These are phyloP conservation scores for Dolichomitus sp. DNA, from an alignment of 2,888 invertebrate genomes.

Conservation along the genomic window DNA sequence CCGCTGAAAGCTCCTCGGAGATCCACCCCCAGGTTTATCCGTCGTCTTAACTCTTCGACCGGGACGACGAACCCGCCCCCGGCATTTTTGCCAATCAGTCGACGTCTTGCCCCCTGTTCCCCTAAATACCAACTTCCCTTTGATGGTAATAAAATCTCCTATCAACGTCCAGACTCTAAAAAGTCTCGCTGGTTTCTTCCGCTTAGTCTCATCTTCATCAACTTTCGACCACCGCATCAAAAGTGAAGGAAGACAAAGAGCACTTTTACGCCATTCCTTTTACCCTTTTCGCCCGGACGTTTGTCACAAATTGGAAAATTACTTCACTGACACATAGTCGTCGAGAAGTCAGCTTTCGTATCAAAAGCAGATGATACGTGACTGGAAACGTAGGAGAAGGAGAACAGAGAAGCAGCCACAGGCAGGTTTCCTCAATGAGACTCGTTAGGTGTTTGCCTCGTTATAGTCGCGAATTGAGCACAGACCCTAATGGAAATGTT, in stretches of 20 bases:
- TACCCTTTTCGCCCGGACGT: not conserved
- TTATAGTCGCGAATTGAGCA: slow-evolving; percentile 10
- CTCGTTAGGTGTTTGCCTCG: slow-evolving; percentile 45
- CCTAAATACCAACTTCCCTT: slow-evolving; percentile 67
- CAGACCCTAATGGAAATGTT: not conserved
- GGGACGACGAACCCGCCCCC: slow-evolving; percentile 35
- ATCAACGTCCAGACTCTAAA: slow-evolving; percentile 44
- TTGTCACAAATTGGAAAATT: slow-evolving; percentile 21
- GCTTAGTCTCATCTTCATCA: not conserved
- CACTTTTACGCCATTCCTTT: slow-evolving; percentile 7
- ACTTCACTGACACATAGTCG: not conserved
- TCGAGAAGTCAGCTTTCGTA: not conserved
- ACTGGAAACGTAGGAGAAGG: slow-evolving; percentile 25
- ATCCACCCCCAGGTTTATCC: slow-evolving; percentile 55
- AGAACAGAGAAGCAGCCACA: not conserved
- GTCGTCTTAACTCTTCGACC: slow-evolving; percentile 49
- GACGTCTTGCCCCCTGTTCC: slow-evolving; percentile 29
- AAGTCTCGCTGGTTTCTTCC: slow-evolving; percentile 18
- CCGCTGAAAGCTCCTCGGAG: slow-evolving; percentile 59
- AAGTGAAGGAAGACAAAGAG: slow-evolving; percentile 19
- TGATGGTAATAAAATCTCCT: slow-evolving; percentile 68
- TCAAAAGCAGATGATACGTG: slow-evolving; percentile 19
- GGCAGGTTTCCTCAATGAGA: slow-evolving; percentile 1
- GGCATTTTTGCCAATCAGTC: slow-evolving; percentile 70
- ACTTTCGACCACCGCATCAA: slow-evolving; percentile 14